Conservation (phyloP, 2,113 vertebrate species). For the Chlorodrepanis virens region DNA sequence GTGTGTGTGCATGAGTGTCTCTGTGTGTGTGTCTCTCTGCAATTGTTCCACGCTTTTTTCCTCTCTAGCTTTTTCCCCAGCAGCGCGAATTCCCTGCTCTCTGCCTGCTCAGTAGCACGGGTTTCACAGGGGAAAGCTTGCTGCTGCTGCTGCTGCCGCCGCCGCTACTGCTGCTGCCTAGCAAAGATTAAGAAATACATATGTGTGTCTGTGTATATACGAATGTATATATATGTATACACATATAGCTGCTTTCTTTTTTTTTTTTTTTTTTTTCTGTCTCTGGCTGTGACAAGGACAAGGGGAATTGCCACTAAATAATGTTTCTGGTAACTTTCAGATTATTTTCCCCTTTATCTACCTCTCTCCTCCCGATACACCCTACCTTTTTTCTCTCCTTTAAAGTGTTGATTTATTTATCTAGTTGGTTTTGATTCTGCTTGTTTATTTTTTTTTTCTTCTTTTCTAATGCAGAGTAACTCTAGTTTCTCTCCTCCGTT, state of each 20-base stretch:
- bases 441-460: conserved; percentile 50
- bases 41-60: conserved; percentile 84
- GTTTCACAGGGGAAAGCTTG: conserved; percentile 76
- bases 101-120: conserved; percentile 79
- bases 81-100: conserved; percentile 72
- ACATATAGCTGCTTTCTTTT: conserved; percentile 54
- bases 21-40: conserved; percentile 71
- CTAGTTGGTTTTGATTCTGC: conserved; percentile 69
- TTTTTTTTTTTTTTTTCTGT: conserved; percentile 70
- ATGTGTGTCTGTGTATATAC: conserved; percentile 59
- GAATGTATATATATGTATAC: conserved; percentile 54
- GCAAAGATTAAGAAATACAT: conserved; percentile 21
- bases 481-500: conserved; percentile 51
- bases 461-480: conserved; percentile 52
- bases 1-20: conserved; percentile 75
- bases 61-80: conserved; percentile 71
- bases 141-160: conserved; percentile 16
- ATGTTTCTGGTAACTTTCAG: conserved; percentile 95
- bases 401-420: conserved; percentile 53
- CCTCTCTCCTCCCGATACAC: not conserved
- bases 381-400: conserved; percentile 33
- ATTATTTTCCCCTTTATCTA: conserved; percentile 66
- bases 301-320: conserved; percentile 78
- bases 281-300: conserved; percentile 78
- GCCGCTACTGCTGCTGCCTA: not conserved